phyloP scores from a whole-genome alignment of 2,113 vertebrate species.

The Sinosuthora webbiana region DNA sequence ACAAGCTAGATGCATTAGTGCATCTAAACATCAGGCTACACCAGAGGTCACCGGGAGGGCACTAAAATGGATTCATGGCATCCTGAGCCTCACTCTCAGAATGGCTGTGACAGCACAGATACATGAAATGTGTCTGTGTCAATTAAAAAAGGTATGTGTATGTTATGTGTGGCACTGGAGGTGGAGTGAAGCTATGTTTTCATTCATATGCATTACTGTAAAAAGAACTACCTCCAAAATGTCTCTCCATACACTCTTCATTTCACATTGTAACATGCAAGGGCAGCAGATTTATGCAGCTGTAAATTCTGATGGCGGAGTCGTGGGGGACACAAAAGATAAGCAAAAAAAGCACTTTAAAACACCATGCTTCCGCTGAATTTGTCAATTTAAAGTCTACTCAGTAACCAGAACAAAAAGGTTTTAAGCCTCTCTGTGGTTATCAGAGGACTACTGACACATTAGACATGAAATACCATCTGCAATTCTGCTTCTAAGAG shows the following conservation, averaged over 20 bases:
- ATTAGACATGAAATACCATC: background rate
- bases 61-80: background rate
- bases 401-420: background rate
- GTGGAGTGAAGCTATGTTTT: background rate
- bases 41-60: background rate
- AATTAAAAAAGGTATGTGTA: background rate
- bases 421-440: background rate
- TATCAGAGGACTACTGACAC: background rate
- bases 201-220: background rate
- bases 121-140: background rate
- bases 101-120: background rate
- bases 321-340: background rate
- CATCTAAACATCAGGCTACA: background rate
- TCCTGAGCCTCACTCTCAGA: background rate
- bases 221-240: background rate
- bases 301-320: background rate
- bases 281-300: background rate
- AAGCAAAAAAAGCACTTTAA: background rate
- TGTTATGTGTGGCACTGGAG: no score
- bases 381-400: background rate
- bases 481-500: conserved; percentile 5
- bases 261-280: background rate
- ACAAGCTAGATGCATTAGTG: background rate
- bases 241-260: background rate
- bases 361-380: background rate